Evolutionary conservation across 1,140 invertebrate genomes (phyloP).

Genomic region (Thaumetopoea pityocampa): DNA sequence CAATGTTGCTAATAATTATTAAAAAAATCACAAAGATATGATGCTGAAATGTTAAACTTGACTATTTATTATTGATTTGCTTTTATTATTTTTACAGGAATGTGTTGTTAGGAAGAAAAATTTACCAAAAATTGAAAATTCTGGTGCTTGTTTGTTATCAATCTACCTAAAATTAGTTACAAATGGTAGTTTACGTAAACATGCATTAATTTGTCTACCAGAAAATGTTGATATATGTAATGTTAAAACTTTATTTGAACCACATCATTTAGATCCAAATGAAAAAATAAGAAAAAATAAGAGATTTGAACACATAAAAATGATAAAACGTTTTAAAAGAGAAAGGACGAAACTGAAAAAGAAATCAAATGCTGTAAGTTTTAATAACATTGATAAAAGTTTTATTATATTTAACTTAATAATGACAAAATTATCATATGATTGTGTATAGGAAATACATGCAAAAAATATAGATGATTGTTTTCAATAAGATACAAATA

Average conservation of each 20-base stretch:
- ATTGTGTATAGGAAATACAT: too few species aligned
- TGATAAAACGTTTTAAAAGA: slow-evolving; percentile 78
- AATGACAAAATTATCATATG: too few species aligned
- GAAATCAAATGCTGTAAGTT: slow-evolving; percentile 38
- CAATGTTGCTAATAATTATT: too few species aligned
- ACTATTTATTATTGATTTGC: too few species aligned
- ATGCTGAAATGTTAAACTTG: too few species aligned
- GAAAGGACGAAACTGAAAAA: slow-evolving; percentile 76
- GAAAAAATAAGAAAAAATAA: slow-evolving; percentile 76
- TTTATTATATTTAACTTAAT: not conserved
- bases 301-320: slow-evolving; percentile 75
- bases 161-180: slow-evolving; percentile 42
- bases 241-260: slow-evolving; percentile 75
- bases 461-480: too few species aligned
- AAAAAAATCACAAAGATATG: too few species aligned
- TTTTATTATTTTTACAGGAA: slow-evolving; percentile 36
- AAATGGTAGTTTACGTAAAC: slow-evolving; percentile 52
- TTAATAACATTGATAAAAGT: not conserved
- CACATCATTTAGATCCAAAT: slow-evolving; percentile 77
- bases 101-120: slow-evolving; percentile 28
- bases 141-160: slow-evolving; percentile 41
- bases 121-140: slow-evolving; percentile 33
- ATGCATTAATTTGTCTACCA: slow-evolving; percentile 82
- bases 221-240: slow-evolving; percentile 68
- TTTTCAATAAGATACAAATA: too few species aligned